phyloP scores from a whole-genome alignment of 2,888 invertebrate species.

The Nysson spinosus region DNA sequence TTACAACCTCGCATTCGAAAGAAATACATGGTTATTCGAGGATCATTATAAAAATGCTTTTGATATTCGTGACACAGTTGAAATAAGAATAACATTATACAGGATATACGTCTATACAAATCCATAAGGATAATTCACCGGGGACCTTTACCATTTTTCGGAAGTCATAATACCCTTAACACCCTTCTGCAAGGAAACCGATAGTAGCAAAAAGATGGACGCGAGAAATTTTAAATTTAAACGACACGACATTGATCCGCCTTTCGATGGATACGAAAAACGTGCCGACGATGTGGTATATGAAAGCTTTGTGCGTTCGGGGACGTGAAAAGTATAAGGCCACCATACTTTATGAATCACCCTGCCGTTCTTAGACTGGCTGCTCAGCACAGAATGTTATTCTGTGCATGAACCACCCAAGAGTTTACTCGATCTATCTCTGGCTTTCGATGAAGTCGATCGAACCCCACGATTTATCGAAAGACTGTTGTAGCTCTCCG shows the following conservation, averaged over 20 bases:
- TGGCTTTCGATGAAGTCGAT: slow-evolving; percentile 7
- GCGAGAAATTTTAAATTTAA: slow-evolving; percentile 30
- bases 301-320: not conserved
- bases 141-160: not conserved
- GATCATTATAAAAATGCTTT: no score
- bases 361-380: not conserved
- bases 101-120: no score
- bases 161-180: slow-evolving; percentile 3
- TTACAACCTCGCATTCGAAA: not conserved
- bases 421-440: slow-evolving; percentile 30
- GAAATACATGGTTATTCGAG: no score
- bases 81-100: no score
- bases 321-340: slow-evolving; percentile 3
- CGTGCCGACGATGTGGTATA: not conserved
- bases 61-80: no score
- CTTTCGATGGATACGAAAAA: slow-evolving; percentile 28
- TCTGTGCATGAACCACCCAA: slow-evolving; percentile 18
- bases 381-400: slow-evolving; percentile 20
- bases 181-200: slow-evolving; percentile 8
- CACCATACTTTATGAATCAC: slow-evolving; percentile 18
- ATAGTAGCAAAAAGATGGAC: slow-evolving; percentile 1
- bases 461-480: slow-evolving; percentile 3
- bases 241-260: slow-evolving; percentile 28
- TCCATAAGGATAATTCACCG: no score
- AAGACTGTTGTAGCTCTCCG: no score